Evolutionary conservation across 2,888 invertebrate species (phyloP).

Genomic region (Phaedon cochleariae): DNA sequence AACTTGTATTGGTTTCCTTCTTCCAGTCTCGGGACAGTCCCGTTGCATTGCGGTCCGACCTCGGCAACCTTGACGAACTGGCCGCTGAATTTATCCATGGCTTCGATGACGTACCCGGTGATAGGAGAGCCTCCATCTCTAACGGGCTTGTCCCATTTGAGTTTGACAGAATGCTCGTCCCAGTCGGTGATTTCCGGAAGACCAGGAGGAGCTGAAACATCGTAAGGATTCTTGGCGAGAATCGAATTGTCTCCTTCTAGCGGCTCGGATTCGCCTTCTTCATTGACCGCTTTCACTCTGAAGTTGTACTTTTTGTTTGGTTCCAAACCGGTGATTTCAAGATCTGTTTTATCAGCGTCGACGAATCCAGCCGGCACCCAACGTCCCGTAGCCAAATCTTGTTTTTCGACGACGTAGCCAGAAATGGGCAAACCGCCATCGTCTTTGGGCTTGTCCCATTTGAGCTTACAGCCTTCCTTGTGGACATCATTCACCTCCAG

Average conservation of each 20-base stretch:
- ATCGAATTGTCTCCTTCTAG: constrained; percentile 88
- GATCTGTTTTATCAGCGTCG: constrained; percentile 82
- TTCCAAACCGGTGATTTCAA: constrained; percentile 87
- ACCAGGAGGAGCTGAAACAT: constrained; percentile 87
- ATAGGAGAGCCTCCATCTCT: constrained; percentile 94
- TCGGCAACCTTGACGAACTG: constrained; percentile 87
- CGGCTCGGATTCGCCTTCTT: constrained; percentile 97
- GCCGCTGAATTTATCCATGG: constrained; percentile 87
- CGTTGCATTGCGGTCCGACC: constrained; percentile 85
- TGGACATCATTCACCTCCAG: constrained; percentile 90
- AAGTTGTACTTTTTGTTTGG: constrained; percentile 97
- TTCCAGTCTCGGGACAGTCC: constrained; percentile 87
- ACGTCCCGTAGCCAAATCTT: constrained; percentile 86
- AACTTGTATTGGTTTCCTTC: constrained; percentile 97
- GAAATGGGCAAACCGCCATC: constrained; percentile 93
- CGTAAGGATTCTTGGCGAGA: constrained; percentile 97
- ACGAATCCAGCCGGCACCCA: constrained; percentile 89
- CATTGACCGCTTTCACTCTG: constrained; percentile 95
- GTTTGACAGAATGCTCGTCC: constrained; percentile 88
- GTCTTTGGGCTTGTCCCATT: constrained; percentile 96
- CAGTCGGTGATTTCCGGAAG: constrained; percentile 90
- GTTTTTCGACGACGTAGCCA: constrained; percentile 93
- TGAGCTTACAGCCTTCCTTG: constrained; percentile 91
- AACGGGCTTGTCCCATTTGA: constrained; percentile 91
- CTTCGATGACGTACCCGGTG: constrained; percentile 90